Evolutionary conservation across 2,113 vertebrate genomes (phyloP).

Genomic region (Axis porcinus): DNA sequence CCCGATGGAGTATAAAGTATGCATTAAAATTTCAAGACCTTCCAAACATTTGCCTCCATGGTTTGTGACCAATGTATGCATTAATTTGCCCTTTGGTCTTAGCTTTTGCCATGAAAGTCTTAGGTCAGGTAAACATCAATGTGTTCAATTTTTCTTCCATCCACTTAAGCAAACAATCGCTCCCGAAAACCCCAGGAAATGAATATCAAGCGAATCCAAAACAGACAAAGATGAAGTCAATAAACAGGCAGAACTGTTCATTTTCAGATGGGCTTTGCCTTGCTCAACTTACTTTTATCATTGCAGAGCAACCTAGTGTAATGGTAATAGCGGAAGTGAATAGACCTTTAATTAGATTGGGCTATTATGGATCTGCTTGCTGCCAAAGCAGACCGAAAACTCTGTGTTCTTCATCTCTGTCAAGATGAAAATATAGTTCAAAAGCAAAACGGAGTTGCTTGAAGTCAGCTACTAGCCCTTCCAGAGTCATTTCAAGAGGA

Average conservation of each 20-base stretch:
- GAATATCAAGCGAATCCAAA: not conserved
- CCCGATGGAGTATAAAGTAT: not conserved
- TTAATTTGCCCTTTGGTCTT: slow-evolving; percentile 14
- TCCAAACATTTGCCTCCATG: not conserved
- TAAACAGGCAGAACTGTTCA: not conserved
- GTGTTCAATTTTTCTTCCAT: not conserved
- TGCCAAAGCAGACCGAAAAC: not conserved
- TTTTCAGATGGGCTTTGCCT: slow-evolving; percentile 33
- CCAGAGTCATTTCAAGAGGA: not conserved
- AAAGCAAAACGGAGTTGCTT: not conserved
- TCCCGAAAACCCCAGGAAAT: not conserved
- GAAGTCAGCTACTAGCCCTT: not conserved
- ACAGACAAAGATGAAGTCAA: not conserved
- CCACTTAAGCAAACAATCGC: slow-evolving; percentile 1
- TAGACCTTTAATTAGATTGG: not conserved
- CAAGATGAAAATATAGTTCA: slow-evolving; percentile 17
- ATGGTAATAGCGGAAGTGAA: not conserved
- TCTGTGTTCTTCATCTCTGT: not conserved
- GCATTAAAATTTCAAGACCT: not conserved
- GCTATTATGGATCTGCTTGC: not conserved
- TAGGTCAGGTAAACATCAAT: slow-evolving; percentile 8
- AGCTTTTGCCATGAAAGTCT: not conserved
- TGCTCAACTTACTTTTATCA: not conserved
- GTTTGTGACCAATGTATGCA: not conserved
- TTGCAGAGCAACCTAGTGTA: not conserved